A percentile compares a stretch with the other conserved stretches of the same genome.
These are phyloP conservation scores for Eira barbara DNA, from an alignment of 2,113 vertebrate species.

Conservation along the genomic window DNA sequence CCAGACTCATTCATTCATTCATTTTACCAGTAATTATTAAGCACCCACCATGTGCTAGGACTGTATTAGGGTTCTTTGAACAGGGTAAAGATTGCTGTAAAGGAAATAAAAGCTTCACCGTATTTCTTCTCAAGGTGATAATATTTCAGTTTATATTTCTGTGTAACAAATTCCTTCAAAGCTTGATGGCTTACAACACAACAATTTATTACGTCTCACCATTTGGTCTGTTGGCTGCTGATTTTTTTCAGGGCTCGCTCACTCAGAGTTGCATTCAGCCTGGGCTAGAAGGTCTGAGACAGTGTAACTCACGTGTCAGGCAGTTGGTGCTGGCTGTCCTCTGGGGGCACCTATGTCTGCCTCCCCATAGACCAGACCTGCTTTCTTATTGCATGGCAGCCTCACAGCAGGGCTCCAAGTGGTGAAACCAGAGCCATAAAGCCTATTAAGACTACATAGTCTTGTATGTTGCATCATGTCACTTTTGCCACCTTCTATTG, in stretches of 20 bases:
- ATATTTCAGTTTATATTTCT: not conserved
- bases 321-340: not conserved
- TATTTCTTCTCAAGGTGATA: not conserved
- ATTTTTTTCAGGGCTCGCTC: not conserved
- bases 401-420: not conserved
- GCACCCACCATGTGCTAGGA: not conserved
- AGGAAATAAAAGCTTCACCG: not conserved
- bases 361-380: not conserved
- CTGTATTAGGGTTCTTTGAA: not conserved
- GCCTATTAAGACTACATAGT: not conserved
- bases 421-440: not conserved
- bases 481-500: not conserved
- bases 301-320: not conserved
- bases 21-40: not conserved
- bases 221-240: not conserved
- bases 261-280: not conserved
- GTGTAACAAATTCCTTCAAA: not conserved
- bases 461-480: not conserved
- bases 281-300: not conserved
- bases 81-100: not conserved
- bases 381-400: not conserved
- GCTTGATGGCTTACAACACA: not conserved
- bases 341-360: rapidly evolving
- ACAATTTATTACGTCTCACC: not conserved
- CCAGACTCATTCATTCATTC: not conserved